Conservation (phyloP, 2,888 invertebrate species). For the Panopea generosa region DNA sequence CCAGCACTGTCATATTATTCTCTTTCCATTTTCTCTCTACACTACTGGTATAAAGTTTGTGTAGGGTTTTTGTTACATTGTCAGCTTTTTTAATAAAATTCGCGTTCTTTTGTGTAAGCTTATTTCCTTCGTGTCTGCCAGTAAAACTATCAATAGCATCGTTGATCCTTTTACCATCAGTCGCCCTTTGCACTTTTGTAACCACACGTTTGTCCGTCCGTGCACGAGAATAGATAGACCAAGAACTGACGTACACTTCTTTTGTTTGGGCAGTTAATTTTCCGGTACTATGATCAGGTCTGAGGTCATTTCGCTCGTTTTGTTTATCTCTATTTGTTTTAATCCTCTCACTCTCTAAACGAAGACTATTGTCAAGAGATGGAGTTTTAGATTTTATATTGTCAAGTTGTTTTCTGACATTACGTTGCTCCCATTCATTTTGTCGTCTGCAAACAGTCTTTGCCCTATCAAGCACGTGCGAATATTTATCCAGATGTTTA, state of each 20-base stretch:
- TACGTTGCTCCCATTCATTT: constrained; percentile 63
- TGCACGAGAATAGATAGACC: constrained; percentile 46
- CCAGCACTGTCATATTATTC: constrained; percentile 49
- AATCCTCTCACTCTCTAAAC: constrained; percentile 8
- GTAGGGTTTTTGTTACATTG: constrained; percentile 57
- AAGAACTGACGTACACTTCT: constrained; percentile 28
- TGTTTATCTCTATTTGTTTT: neutral
- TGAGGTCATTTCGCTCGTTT: neutral
- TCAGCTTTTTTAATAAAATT: constrained; percentile 41
- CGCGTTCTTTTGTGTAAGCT: neutral
- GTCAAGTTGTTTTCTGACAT: constrained; percentile 53
- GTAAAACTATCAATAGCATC: neutral
- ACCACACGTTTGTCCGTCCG: constrained; percentile 1
- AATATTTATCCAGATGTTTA: constrained; percentile 62
- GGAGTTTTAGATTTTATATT: constrained; percentile 61
- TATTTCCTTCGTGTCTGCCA: neutral
- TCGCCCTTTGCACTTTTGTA: neutral
- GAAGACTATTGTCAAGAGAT: constrained; percentile 55
- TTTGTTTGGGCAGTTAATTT: neutral
- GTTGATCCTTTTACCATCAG: neutral
- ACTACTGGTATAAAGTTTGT: constrained; percentile 58
- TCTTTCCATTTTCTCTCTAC: constrained; percentile 51
- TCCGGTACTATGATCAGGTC: neutral
- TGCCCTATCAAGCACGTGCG: constrained; percentile 60
- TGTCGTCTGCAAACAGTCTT: constrained; percentile 61